Evolutionary conservation across 2,888 invertebrate genomes (phyloP), one percentile per base, ranked within the genome.

Genomic region (Drosophila vallismaia): DNA sequence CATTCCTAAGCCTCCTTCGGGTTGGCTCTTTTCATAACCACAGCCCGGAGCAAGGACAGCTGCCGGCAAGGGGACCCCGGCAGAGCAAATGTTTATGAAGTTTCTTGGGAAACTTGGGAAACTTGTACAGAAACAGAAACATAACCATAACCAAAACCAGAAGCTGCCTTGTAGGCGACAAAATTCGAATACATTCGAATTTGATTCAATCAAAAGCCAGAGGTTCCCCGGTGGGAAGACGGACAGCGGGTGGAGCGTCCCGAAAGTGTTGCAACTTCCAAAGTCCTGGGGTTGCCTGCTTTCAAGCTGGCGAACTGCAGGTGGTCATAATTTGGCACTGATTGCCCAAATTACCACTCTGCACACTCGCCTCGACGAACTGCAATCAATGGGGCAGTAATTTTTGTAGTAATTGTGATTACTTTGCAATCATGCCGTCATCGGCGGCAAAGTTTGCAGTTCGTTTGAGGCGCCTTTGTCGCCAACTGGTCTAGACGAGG

Each of bases 11-110:
- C 26, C 8, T 28, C 36, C 3, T n/a, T 29, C 8, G 19, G 44
- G 9, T 4, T 8, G 9, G 10, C 12, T 14, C 19, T 31, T 45
- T 51, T 42, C 48, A 31, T 36, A 55, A 50, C 67, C 62, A 44
- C 24, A 31, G 19, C 6, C 4, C 33, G 26, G 5, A 31, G 38
- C 12, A n/a, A 10, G 48, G 38, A 62, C 80, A 79, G 72, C 75
- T 79, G 76, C 33, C 49, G 57, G 29, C 62, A 10, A 28, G 42
- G 31, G 29, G 19, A 42, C n/a, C 29, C n/a, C 53, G 19, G 57
- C 45, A 67, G 68, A 66, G 77, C 51, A 80, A 81, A 83, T 81
- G 69, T 73, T 76, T 78, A 74, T 76, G 70, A 74, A 74, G 60
- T 78, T 83, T 60, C 28, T 2, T 19, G 19, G n/a, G n/a, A 50